Conservation (phyloP, 1,140 invertebrate species). For the Popillia japonica region DNA sequence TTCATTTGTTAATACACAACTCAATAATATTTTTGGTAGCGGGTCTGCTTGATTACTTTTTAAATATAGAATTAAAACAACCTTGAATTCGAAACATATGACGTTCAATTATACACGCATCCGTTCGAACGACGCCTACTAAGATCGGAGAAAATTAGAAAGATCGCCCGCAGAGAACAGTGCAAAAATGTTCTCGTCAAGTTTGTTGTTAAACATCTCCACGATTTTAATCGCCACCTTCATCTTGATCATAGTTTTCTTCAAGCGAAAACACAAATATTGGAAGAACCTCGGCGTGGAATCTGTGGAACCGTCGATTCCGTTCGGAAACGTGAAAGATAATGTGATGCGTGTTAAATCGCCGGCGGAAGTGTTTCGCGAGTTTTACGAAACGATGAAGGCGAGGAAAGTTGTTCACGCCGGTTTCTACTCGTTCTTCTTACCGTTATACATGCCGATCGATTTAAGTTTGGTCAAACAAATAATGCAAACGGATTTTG, state of each 20-base stretch:
- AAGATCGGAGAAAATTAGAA: no score
- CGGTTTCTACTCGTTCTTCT: conserved; percentile 63
- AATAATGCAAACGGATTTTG: conserved; percentile 66
- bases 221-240: background rate
- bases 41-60: no score
- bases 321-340: conserved; percentile 39
- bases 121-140: no score
- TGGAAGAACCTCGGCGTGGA: conserved; percentile 39
- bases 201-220: background rate
- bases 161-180: no score
- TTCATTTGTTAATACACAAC: no score
- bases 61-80: no score
- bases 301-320: conserved; percentile 20
- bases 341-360: conserved; percentile 51
- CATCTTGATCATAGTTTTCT: conserved; percentile 14
- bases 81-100: no score
- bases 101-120: no score
- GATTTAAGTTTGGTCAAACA: conserved; percentile 69
- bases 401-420: conserved; percentile 49
- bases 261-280: conserved; percentile 36
- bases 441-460: conserved; percentile 61
- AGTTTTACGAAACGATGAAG: conserved; percentile 50
- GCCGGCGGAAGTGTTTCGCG: conserved; percentile 52
- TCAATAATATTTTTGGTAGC: no score
- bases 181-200: background rate